Evolutionary conservation across 2,113 vertebrate species (phyloP).

Genomic region (Rynchops niger): DNA sequence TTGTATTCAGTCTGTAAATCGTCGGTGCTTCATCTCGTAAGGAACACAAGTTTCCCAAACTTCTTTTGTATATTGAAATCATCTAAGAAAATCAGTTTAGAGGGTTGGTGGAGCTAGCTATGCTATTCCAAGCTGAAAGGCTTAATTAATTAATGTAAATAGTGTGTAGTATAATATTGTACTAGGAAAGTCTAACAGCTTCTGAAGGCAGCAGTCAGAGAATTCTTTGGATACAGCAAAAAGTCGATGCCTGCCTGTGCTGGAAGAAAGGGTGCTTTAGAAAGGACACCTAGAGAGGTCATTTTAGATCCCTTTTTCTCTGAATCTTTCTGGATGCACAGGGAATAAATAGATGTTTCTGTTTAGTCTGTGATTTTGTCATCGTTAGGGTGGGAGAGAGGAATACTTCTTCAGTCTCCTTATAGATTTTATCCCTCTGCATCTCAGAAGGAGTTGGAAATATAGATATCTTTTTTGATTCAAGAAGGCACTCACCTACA

Average conservation of each 20-base stretch:
- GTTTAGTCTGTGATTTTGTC: not conserved
- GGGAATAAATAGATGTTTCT: not conserved
- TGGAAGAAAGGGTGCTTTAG: not conserved
- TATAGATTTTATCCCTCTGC: not conserved
- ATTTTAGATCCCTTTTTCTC: not conserved
- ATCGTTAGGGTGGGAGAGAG: not conserved
- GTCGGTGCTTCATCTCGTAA: not conserved
- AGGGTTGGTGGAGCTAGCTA: not conserved
- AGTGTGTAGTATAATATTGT: not conserved
- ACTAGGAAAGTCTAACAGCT: not conserved
- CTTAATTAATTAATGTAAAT: not conserved
- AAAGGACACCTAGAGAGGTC: not conserved
- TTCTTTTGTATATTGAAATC: not conserved
- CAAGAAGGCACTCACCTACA: conserved; percentile 14
- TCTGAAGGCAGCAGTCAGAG: not conserved
- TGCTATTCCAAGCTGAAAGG: not conserved
- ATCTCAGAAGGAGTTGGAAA: not conserved
- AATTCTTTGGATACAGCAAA: not conserved
- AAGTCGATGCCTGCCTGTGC: not conserved
- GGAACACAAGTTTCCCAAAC: not conserved
- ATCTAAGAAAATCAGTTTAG: not conserved
- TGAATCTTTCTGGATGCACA: not conserved
- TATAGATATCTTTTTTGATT: not conserved
- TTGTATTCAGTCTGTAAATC: not conserved
- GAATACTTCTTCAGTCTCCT: not conserved